These are phyloP conservation scores for Hirtodrosophila confusa DNA, from an alignment of 2,888 invertebrate species.

Conservation along the genomic window DNA sequence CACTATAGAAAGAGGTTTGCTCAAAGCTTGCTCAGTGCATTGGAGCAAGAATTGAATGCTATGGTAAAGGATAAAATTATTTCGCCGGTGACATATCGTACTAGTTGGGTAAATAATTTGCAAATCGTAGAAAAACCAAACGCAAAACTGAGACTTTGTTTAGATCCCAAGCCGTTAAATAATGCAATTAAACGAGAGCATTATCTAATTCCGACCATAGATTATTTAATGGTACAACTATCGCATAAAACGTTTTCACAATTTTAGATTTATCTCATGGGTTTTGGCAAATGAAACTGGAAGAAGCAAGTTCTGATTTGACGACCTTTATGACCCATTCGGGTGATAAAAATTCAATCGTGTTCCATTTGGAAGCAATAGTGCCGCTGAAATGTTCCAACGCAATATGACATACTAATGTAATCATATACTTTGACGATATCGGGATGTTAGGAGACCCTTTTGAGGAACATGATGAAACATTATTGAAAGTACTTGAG, in stretches of 20 bases:
- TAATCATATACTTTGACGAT: constrained; percentile 23
- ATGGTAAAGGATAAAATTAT: too few species aligned
- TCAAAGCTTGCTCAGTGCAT: too few species aligned
- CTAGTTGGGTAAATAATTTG: too few species aligned
- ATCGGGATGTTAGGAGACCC: constrained; percentile 47
- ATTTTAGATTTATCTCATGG: constrained; percentile 37
- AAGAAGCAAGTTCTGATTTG: constrained; percentile 46
- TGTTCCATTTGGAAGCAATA: constrained; percentile 71
- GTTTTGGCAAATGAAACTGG: constrained; percentile 40
- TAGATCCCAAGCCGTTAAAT: constrained; percentile 64
- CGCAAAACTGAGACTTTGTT: constrained; percentile 44
- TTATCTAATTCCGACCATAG: constrained; percentile 61
- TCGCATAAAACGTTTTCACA: constrained; percentile 2
- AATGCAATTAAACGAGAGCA: constrained; percentile 57
- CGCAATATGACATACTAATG: constrained; percentile 67
- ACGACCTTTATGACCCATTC: too few species aligned
- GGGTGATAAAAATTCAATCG: too few species aligned
- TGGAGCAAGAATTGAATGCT: too few species aligned
- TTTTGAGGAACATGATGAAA: constrained; percentile 47
- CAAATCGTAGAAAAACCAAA: constrained; percentile 56
- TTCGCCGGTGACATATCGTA: too few species aligned
- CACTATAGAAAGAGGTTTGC: too few species aligned
- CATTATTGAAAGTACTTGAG: constrained; percentile 5
- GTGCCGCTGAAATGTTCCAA: constrained; percentile 73
- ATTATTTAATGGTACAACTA: constrained; percentile 25